Evolutionary conservation across 2,797 vertebrate genomes (phyloP), one percentile per base, ranked within the genome.

Genomic region (Menidia menidia): DNA sequence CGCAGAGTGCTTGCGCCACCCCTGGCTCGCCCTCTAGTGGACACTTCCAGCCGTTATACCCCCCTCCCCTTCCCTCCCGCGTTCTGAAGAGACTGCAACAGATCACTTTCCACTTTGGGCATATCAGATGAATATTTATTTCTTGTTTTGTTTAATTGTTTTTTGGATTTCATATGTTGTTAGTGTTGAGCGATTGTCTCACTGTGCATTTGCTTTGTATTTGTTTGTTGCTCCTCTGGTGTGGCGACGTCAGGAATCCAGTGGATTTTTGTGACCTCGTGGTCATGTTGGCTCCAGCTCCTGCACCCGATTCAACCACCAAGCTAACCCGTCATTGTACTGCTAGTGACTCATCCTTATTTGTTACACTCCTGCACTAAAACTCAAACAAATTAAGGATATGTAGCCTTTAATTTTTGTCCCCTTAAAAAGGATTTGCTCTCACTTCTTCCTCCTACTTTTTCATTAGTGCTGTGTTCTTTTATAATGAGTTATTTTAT

Each of bases 1-100:
- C 0, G 93, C 96, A 0, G 96, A 98, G 77, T 99, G 97, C 91
- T 94, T 99, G 89, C 93, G 92, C 85, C 97, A 99, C 86, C 94
- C 96, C 43, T 95, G 94, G 94, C 87, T 94, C 47, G 33, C 92
- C 88, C 90, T 90, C 92, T 94, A 93, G 92, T 93, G 92, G 90
- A 74, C 7, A 25, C 54, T 51, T 67, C 59, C 54, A 15, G 53
- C 68, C 69, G 59, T 73, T 70, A 78, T 82, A 84, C 84, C 78
- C 68, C 71, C 72, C 25, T n/a, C 25, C 25, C 25, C 62, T 55
- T 64, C 64, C 67, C 70, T 16, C 54, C 72, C 41, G 54, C 67
- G 82, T 78, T 89, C 88, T 88, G 80, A 79, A 93, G 88, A 93
- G 90, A 93, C 92, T 94, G 93, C 93, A 94, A 94, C 93, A 92